A percentile compares a stretch with the other conserved stretches of the same genome.
phyloP scores from a whole-genome alignment of 2,113 vertebrate genomes.

The Sylvia atricapilla region DNA sequence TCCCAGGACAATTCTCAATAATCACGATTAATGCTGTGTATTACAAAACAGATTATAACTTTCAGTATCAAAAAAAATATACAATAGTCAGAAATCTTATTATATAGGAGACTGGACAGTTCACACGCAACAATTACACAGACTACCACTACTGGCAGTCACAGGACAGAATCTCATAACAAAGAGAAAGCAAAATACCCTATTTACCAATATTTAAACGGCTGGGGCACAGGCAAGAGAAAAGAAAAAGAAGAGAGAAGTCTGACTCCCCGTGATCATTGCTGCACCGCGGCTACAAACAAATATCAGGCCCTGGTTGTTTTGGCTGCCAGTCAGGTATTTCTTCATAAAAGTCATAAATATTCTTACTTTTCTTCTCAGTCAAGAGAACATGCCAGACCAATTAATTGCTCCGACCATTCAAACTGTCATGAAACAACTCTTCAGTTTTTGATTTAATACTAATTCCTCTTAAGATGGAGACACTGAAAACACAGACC shows the following conservation, averaged over 20 bases:
- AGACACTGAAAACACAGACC: background rate
- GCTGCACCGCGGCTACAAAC: background rate
- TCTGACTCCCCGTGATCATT: accelerated
- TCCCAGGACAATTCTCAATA: background rate
- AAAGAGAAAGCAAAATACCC: background rate
- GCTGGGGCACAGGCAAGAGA: background rate
- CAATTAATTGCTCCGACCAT: background rate
- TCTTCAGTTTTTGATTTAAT: background rate
- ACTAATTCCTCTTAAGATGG: background rate
- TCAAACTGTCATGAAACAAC: background rate
- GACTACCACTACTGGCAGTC: background rate
- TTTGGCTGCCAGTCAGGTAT: background rate
- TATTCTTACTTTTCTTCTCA: background rate
- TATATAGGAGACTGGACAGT: background rate
- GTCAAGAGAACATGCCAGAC: background rate
- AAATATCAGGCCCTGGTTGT: background rate
- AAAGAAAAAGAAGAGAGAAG: background rate
- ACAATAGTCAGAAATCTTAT: background rate
- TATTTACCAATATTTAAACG: background rate
- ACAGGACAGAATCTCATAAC: background rate
- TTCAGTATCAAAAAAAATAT: background rate
- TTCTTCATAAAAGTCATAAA: background rate
- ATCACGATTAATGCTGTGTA: background rate
- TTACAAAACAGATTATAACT: background rate
- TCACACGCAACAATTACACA: background rate